Conservation (phyloP, 2,797 vertebrate genomes). For the Tympanoctomys barrerae region DNA sequence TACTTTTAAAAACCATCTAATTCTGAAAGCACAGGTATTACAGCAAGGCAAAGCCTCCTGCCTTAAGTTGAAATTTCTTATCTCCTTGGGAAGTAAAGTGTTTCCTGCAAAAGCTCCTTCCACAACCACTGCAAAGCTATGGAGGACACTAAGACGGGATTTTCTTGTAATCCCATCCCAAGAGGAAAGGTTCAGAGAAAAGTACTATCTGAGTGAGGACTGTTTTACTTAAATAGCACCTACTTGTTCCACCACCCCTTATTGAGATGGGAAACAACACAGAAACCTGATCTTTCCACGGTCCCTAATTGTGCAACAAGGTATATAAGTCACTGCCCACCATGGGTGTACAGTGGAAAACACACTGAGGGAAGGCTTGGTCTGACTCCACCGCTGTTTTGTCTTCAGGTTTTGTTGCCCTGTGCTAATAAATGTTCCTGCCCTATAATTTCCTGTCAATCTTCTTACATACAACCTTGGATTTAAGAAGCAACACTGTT, state of each 20-base stretch:
- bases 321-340: not conserved
- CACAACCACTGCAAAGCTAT: not conserved
- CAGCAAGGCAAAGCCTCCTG: not conserved
- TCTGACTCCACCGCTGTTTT: not conserved
- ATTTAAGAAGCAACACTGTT: not conserved
- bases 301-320: slow-evolving; percentile 28
- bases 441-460: not conserved
- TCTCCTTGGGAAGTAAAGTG: not conserved
- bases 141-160: not conserved
- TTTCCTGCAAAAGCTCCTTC: not conserved
- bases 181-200: not conserved
- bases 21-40: not conserved
- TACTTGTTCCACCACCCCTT: not conserved
- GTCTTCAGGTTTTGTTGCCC: not conserved
- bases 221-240: not conserved
- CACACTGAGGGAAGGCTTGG: not conserved
- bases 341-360: not conserved
- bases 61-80: not conserved
- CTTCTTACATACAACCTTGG: not conserved
- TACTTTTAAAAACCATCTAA: slow-evolving; percentile 5
- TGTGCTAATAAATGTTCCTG: not conserved
- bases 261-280: slow-evolving; percentile 28
- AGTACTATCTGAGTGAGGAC: not conserved
- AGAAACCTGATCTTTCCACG: slow-evolving; percentile 31
- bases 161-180: not conserved